Evolutionary conservation across 1,140 invertebrate genomes (phyloP), one percentile per base, ranked within the genome.

Genomic region (Megalonaias nervosa): DNA sequence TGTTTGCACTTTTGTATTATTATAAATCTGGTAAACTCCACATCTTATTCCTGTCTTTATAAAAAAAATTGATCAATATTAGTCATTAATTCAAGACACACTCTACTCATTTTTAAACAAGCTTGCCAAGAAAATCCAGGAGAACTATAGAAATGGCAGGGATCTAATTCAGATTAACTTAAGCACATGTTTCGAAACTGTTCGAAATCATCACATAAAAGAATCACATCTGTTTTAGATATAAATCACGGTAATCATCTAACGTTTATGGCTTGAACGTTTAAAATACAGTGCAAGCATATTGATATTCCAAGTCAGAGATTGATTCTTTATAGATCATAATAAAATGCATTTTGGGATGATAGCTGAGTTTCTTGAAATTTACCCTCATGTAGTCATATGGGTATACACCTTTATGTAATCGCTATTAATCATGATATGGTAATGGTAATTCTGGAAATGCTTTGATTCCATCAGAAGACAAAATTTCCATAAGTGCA

Each of bases 351-450:
- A n/a, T 60, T 71, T 71, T 60, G 59, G 13, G 58, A 11, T 14
- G 69, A 57, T 21, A 71, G n/a, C 31, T 26, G 13, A 48, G 58
- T 31, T 48, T 71, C 57, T 31, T 71, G 16, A 61, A 71, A 71
- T 17, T 61, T 71, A 19, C 61, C 26, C 16, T 60, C n/a, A 61
- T 48, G 56, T 71, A 71, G 57, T 71, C 69, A 61, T 71, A 71
- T 19, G 69, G 69, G 31, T 71, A 71, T 57, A 71, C n/a, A 5
- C 69, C 69, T 59, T 71, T 71, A 26, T 57, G 69, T 58, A 61
- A 26, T n/a, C 60, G 58, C 19, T 60, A 59, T 23, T 23, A 16
- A 31, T 1, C 31, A 5, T 31, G 31, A 31, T 1, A n/a, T n/a
- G n/a, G n/a, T n/a, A n/a, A 31, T 31, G 31, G 31, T 31, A 31